phyloP scores from a whole-genome alignment of 64 coral and sea anemone species.

The Pocillopora verrucosa region DNA sequence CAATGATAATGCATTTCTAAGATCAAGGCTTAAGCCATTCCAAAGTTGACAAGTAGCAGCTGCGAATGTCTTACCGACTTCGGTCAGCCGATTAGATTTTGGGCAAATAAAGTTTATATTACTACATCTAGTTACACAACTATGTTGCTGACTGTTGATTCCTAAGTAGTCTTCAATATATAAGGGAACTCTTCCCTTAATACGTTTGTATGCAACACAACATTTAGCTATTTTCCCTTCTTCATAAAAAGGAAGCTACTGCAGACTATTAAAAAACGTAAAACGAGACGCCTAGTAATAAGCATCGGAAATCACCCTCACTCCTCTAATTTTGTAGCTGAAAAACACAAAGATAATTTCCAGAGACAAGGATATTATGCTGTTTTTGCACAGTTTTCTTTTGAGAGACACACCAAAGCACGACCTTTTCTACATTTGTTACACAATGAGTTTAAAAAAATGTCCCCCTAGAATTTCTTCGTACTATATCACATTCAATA shows the following conservation, averaged over 20 bases:
- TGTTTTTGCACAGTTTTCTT: too few species aligned
- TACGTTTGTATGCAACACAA: not conserved
- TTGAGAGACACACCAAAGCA: too few species aligned
- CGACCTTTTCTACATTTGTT: too few species aligned
- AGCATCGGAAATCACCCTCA: conserved; percentile 31
- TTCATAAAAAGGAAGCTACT: conserved; percentile 27
- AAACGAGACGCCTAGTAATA: conserved; percentile 2
- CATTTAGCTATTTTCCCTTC: conserved; percentile 21
- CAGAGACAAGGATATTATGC: too few species aligned
- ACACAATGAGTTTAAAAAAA: too few species aligned
- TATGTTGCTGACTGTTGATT: not conserved
- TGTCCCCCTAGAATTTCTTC: too few species aligned
- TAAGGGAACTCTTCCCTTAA: not conserved
- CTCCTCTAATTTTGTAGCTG: conserved; percentile 18
- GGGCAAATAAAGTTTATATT: conserved; percentile 20
- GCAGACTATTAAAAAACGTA: conserved; percentile 19
- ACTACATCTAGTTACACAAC: not conserved
- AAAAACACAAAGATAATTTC: not conserved
- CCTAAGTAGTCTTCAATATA: not conserved
- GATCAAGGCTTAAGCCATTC: not conserved
- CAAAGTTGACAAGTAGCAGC: conserved; percentile 12
- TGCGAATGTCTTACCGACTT: not conserved
- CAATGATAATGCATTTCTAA: too few species aligned
- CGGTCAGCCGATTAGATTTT: not conserved
- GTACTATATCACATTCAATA: too few species aligned